Base-by-base conservation (phyloP, 1,140 invertebrate species). In the Papilio machaon region DNA sequence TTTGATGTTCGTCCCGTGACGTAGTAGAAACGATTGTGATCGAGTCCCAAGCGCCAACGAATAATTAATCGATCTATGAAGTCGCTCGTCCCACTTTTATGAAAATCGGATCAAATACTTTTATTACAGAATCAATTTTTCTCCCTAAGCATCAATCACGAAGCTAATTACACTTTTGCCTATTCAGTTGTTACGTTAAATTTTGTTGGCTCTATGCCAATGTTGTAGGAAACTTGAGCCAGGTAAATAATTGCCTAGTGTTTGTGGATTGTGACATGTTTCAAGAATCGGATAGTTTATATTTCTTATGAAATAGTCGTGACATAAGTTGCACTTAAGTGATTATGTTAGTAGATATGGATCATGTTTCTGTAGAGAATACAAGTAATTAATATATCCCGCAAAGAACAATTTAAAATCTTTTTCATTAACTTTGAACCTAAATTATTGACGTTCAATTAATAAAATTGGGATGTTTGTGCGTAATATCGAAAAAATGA, bases 21-120 rank as follows among this genome's bases (percentile, higher is more conserved):
- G 81, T 79, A 83, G 81, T 86, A 83, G 82, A 84, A 83, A 81
- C 85, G 81, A 82, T 83, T 79, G 85, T 84, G 30, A 81, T 82
- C 84, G 49, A 52, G 85, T 86, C 84, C 83, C 81, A 85, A 84
- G 83, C 81, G 84, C 85, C 85, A 88, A 89, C 87, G 91, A 93
- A 92, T 92, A 92, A 93, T 93, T 93, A 92, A 92, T 92, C 90
- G 91, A 89, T 91, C 89, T 91, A 91, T 89, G 87, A 38, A 70
- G 84, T 82, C 85, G 73, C 84, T 84, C 81, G 89, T 77, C 86
- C 64, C 64, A 70, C 64, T 35, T 35, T 35, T 70, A 35, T 64
- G 64, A 70, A 70, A 35, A 70, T 70, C 30, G 30, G 64, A 70
- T 70, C 30, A 35, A 70, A 70, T 70, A 70, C 35, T 70, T 70